A percentile compares a stretch with the other conserved stretches of the same genome.
These are phyloP conservation scores for Acrobasis repandana DNA, from an alignment of 2,888 invertebrate genomes.

Conservation along the genomic window DNA sequence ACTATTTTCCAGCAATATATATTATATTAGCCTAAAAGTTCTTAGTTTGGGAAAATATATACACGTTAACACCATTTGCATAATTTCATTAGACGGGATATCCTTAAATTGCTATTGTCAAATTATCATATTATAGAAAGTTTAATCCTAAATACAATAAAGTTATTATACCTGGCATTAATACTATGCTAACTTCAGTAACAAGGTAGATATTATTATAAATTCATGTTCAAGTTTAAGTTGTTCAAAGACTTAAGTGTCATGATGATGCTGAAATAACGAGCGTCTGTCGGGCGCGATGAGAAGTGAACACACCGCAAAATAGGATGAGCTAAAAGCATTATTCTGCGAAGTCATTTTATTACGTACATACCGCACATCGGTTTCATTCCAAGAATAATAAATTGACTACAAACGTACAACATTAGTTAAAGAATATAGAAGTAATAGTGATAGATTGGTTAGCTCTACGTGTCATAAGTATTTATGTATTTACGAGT, in stretches of 20 bases:
- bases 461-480: background rate
- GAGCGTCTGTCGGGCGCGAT: slow-evolving; percentile 6
- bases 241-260: slow-evolving; percentile 18
- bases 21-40: background rate
- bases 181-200: slow-evolving; percentile 3
- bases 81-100: background rate
- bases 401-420: background rate
- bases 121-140: background rate
- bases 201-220: slow-evolving; percentile 5
- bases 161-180: slow-evolving; percentile 4
- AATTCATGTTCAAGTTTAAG: slow-evolving; percentile 17
- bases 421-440: background rate
- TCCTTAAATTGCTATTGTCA: background rate
- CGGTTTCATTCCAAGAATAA: slow-evolving; percentile 1
- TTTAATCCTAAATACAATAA: slow-evolving; percentile 4
- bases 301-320: slow-evolving; percentile 18
- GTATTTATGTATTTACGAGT: too few relatives aligned
- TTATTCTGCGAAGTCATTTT: slow-evolving; percentile 12
- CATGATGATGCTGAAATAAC: slow-evolving; percentile 19
- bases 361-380: slow-evolving; percentile 11
- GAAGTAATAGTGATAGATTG: background rate
- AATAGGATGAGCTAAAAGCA: background rate
- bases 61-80: background rate
- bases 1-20: too few relatives aligned
- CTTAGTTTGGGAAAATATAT: too few relatives aligned